Conservation (phyloP, 2,888 invertebrate genomes). For the Agriopis aurantiaria region DNA sequence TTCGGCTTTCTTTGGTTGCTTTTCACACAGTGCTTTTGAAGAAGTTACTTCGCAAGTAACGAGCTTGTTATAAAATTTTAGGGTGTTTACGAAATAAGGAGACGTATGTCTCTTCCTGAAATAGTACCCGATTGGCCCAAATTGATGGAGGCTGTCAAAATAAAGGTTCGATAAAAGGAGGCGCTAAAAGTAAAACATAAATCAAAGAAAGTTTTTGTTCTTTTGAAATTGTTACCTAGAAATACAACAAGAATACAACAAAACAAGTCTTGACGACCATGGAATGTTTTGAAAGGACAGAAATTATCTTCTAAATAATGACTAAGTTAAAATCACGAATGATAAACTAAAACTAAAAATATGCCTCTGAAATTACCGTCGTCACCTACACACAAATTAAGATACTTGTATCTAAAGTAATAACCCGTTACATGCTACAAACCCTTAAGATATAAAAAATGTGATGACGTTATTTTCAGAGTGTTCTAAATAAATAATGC, state of each 20-base stretch:
- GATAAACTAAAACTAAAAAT: slow-evolving; percentile 69
- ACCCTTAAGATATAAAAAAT: slow-evolving; percentile 7
- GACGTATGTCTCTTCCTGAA: slow-evolving; percentile 89
- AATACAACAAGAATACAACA: not conserved
- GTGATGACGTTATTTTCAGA: slow-evolving; percentile 58
- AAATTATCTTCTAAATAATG: slow-evolving; percentile 73
- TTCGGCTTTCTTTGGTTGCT: slow-evolving; percentile 55
- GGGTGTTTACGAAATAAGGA: slow-evolving; percentile 89
- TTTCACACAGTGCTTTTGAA: slow-evolving; percentile 45
- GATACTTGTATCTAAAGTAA: slow-evolving; percentile 14
- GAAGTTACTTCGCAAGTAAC: slow-evolving; percentile 62
- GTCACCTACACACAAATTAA: slow-evolving; percentile 43
- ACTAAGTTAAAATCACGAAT: slow-evolving; percentile 71
- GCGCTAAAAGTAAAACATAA: slow-evolving; percentile 67
- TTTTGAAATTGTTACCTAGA: slow-evolving; percentile 58
- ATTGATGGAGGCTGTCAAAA: slow-evolving; percentile 88
- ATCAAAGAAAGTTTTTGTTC: slow-evolving; percentile 57
- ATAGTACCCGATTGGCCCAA: slow-evolving; percentile 93
- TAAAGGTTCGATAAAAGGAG: slow-evolving; percentile 88
- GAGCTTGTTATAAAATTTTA: slow-evolving; percentile 81
- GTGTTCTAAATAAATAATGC: slow-evolving; percentile 76
- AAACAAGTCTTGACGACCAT: not conserved
- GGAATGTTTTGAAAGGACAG: slow-evolving; percentile 63
- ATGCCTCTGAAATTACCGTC: slow-evolving; percentile 61
- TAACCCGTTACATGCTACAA: not conserved